Evolutionary conservation across 2,797 vertebrate genomes (phyloP).

Genomic region (Gymnoscopelus microlampas): DNA sequence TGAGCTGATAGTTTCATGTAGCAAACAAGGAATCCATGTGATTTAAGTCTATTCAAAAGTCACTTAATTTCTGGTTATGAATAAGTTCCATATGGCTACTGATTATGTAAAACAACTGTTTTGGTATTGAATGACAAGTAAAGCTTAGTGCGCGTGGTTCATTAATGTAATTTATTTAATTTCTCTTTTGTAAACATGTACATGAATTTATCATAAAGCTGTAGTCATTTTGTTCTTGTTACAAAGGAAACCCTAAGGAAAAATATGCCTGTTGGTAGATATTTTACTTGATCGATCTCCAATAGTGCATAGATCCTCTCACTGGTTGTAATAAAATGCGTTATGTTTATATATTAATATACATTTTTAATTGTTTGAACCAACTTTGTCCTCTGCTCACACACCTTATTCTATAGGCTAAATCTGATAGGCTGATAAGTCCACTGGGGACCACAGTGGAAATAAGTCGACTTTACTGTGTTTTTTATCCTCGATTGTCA

Average conservation of each 20-base stretch:
- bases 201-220: slow-evolving; percentile 44
- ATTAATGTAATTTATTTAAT: slow-evolving; percentile 14
- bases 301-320: slow-evolving; percentile 40
- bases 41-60: slow-evolving; percentile 1
- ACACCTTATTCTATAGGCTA: no score
- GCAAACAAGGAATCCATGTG: slow-evolving; percentile 31
- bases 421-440: no score
- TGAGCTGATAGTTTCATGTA: slow-evolving; percentile 68
- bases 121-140: slow-evolving; percentile 14
- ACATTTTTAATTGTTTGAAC: not conserved
- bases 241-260: slow-evolving; percentile 1
- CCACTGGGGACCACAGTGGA: no score
- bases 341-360: slow-evolving; percentile 48
- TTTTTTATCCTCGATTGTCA: no score
- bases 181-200: slow-evolving; percentile 30
- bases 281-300: slow-evolving; percentile 36
- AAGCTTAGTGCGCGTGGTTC: slow-evolving; percentile 22
- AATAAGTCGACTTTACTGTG: no score
- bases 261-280: slow-evolving; percentile 19
- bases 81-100: slow-evolving; percentile 25
- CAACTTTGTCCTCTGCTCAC: not conserved
- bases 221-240: slow-evolving; percentile 5
- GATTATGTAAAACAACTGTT: not conserved
- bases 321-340: slow-evolving; percentile 63
- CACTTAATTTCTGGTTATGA: slow-evolving; percentile 26